Conservation (phyloP, 30 jellyfish, hydroid and myxozoan species). For the Clytia hemisphaerica region DNA sequence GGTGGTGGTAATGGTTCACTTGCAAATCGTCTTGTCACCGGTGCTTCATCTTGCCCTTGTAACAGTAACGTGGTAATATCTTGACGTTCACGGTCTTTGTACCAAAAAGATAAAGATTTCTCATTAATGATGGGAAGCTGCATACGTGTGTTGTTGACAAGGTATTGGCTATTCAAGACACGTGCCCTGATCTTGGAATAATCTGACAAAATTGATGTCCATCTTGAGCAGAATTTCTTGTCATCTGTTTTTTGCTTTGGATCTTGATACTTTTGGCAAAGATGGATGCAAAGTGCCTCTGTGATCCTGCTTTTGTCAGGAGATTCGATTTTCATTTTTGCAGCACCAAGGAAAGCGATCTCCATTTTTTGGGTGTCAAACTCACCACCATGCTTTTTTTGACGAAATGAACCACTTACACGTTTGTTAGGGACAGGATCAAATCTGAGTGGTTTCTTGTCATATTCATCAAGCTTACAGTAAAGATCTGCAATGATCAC, state of each 20-base stretch:
- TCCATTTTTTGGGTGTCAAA: constrained; percentile 1
- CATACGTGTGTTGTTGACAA: no score
- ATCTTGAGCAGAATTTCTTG: neutral
- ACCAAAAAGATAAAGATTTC: no score
- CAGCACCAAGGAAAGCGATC: constrained; percentile 18
- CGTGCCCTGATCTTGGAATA: no score
- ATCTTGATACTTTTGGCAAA: neutral
- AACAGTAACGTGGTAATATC: no score
- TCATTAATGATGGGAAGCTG: no score
- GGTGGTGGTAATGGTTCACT: no score
- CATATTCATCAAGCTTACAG: constrained; percentile 21
- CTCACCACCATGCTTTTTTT: constrained; percentile 2
- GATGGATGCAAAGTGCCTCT: constrained; percentile 19
- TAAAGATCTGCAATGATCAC: neutral
- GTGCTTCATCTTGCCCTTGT: no score
- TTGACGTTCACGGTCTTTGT: no score
- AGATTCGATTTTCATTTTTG: neutral
- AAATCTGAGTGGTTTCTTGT: constrained; percentile 13
- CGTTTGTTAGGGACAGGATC: constrained; percentile 2
- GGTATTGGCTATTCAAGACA: no score
- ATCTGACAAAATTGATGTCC: no score
- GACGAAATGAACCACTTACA: constrained; percentile 10
- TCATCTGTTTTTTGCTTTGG: neutral
- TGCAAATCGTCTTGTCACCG: no score
- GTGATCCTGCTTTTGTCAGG: constrained; percentile 14